phyloP scores from a whole-genome alignment of 2,888 invertebrate species.

The Liposcelis brunnea region DNA sequence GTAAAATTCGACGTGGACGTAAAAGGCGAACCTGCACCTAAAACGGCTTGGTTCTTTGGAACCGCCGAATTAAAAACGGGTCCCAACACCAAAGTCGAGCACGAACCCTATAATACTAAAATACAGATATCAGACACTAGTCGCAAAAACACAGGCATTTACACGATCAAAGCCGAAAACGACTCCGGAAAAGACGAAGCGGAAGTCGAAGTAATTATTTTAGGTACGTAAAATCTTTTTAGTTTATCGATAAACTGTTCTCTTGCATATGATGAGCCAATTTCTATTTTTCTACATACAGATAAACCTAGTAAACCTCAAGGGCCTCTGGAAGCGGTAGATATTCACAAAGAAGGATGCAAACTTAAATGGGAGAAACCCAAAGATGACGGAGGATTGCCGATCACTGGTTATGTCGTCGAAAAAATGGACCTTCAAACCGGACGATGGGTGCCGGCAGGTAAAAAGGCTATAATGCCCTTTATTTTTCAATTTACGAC shows the following conservation, averaged over 20 bases:
- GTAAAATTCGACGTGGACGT: constrained; percentile 88
- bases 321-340: constrained; percentile 79
- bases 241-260: not conserved
- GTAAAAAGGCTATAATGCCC: constrained; percentile 13
- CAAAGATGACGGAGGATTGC: constrained; percentile 88
- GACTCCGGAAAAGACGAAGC: constrained; percentile 87
- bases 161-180: constrained; percentile 83
- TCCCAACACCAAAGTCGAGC: constrained; percentile 57
- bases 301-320: constrained; percentile 78
- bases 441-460: constrained; percentile 74
- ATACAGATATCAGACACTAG: constrained; percentile 61
- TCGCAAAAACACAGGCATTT: constrained; percentile 75
- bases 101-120: constrained; percentile 83
- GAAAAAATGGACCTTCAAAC: constrained; percentile 88
- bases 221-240: constrained; percentile 33
- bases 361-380: constrained; percentile 89
- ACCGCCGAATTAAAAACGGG: constrained; percentile 47
- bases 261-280: too few species aligned
- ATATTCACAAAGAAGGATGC: constrained; percentile 85
- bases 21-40: constrained; percentile 92
- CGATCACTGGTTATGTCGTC: constrained; percentile 74
- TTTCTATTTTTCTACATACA: too few species aligned
- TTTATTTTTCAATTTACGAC: too few species aligned
- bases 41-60: constrained; percentile 61
- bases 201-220: constrained; percentile 75